Base-by-base conservation (phyloP, 2,797 vertebrate genomes). In the Muraenolepis orangiensis region DNA sequence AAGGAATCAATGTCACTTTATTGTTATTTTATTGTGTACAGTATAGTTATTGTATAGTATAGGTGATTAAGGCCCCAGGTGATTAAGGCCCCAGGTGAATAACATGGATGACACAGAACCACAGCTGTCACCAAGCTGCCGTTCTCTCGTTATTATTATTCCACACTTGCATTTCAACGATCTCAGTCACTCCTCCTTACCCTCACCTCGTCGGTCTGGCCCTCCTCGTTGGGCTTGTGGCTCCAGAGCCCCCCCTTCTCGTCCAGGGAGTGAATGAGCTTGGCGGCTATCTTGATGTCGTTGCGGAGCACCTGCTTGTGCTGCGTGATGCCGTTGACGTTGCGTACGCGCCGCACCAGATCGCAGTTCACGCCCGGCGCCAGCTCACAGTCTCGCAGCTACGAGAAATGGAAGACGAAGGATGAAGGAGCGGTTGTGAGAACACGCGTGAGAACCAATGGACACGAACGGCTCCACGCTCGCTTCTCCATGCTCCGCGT, bases 291-390 rank as follows among this genome's bases (percentile, higher is more conserved):
- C 83, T 97, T 97, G 91, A 98, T 96, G 92, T 98, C 96, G 0
- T 97, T 97, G 79, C 96, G 95, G 64, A 97, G 92, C 46, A 98
- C 92, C 85, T 95, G 95, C 81, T 96, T 96, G 91, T 98, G 96
- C 84, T 97, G 96, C 30, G 96, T 96, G 81, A 98, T 94, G 42
- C 96, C 96, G 0, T 95, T 96, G 23, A 97, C 90, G 23, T 96
- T 95, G 20, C 96, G 94, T 18, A 97, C 95, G 0, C 96, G 91
- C 0, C 96, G 93, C 0, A 94, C 95, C 82, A 98, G 90, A 81
- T 98, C 96, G 16, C 96, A 89, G 88, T 98, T 98, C 82, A 98
- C 96, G 0, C 94, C 96, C 0, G 96, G 96, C 66, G 96, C 96
- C 87, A 98, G 90, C 74, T 98, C 96, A 64, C 96, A 98, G 74